Percentiles rank a stretch among this genome's conserved stretches.
Conservation (phyloP, 2,888 invertebrate genomes). For the Meiosimyza platycephala region DNA sequence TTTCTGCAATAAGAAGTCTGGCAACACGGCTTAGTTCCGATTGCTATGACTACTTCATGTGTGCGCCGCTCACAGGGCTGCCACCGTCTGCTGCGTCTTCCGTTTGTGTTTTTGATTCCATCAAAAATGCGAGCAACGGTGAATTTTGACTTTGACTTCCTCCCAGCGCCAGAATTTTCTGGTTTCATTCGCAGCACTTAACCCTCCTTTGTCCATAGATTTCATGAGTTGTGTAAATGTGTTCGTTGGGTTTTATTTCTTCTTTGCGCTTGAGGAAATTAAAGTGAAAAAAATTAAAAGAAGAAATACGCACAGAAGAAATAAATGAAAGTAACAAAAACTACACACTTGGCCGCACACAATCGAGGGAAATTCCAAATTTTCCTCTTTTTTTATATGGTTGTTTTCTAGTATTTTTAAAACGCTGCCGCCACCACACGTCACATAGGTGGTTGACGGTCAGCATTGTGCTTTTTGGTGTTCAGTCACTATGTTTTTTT, state of each 20-base stretch:
- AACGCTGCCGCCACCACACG: slow-evolving; percentile 7
- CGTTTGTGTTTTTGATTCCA: slow-evolving; percentile 19
- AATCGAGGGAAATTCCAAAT: slow-evolving; percentile 25
- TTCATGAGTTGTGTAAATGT: too few species aligned
- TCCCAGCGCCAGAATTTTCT: background rate
- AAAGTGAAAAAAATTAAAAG: slow-evolving; percentile 12
- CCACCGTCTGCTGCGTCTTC: slow-evolving; percentile 22
- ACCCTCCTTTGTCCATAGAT: slow-evolving; percentile 10
- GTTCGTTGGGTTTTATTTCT: background rate
- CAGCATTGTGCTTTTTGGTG: slow-evolving; percentile 5
- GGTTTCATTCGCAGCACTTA: slow-evolving; percentile 12
- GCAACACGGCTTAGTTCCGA: background rate
- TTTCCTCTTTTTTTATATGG: slow-evolving; percentile 12
- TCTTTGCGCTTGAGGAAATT: slow-evolving; percentile 5
- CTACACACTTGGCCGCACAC: slow-evolving; percentile 40
- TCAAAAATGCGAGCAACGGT: slow-evolving; percentile 36
- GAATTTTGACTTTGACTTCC: slow-evolving; percentile 33
- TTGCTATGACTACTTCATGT: background rate
- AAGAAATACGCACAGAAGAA: background rate
- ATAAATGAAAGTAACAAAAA: slow-evolving; percentile 30
- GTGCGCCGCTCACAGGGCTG: slow-evolving; percentile 12
- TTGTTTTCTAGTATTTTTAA: slow-evolving; percentile 7
- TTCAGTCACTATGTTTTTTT: background rate
- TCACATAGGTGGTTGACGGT: slow-evolving; percentile 9
- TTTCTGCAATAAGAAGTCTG: too few species aligned